Evolutionary conservation across 2,888 invertebrate genomes (phyloP), one percentile per base, ranked within the genome.

Genomic region (Plebejus melissa): DNA sequence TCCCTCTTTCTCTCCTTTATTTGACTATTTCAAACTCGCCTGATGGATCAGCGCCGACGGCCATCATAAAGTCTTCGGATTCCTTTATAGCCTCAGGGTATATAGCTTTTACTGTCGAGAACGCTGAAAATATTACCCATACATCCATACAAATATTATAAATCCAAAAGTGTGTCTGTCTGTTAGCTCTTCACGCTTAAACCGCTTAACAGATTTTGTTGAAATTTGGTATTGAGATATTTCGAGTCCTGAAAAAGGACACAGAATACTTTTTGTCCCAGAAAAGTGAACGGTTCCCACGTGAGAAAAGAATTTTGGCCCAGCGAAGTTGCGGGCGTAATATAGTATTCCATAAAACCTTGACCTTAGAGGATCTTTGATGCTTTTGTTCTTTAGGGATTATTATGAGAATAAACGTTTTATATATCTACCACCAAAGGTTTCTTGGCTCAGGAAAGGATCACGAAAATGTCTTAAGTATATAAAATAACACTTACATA

Each of bases 1-100:
- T 83, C 76, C 80, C 80, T 84, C 83, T 84, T 81, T 82, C 80
- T 84, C 83, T 75, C 6, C 13, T 72, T 72, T 72, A 72, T 72
- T 71, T 71, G 71, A 46, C 54, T 22, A 54, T 72, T 72, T 22
- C 72, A 16, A 72, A 72, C 72, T 65, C 58, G 58, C 41, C 32
- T 72, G 72, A 72, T 54, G 72, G 72, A 72, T 72, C 32, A 32
- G 9, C 28, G 72, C 72, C 32, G 7, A 7, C 28, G 72, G 72
- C 54, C 16, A 32, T 72, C 32, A 54, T 72, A 72, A 50, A 75
- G 36, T 69, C 32, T 69, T n/a, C 16, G 28, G 69, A 36, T 46
- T 58, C 16, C 36, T 74, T 69, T 69, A 60, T 16, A 32, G 38
- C 36, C 46, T 41, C 6, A 60, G 6, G 72, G 50, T 16, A 2